Base-by-base conservation (phyloP, 2,113 vertebrate species). In the Pardalotus punctatus region DNA sequence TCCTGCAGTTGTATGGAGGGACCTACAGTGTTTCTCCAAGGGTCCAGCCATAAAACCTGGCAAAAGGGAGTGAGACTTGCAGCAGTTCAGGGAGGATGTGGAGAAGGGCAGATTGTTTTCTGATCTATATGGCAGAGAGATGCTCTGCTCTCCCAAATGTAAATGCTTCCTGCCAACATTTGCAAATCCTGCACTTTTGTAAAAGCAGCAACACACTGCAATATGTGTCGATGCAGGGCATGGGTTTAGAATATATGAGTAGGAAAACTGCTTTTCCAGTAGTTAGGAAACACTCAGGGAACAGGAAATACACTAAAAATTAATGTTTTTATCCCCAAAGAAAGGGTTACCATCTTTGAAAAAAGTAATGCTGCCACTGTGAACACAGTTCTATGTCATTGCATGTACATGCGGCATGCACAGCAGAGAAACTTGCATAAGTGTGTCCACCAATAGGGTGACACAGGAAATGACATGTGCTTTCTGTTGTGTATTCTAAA, bases 141-240 rank as follows among this genome's bases (percentile, higher is more conserved):
- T 48, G 10, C 2, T 66, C 28, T 57, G n/a, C 28, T 85, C 38
- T 79, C 14, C 17, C 51, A 62, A 45, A 57, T 14, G 16, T 11
- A 28, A 28, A 20, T 11, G 2, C 10, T 40, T 60, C 48, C 51
- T 66, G 35, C 9, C 53, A 54, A 25, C 31, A 11, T 74, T 43
- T 62, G 28, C 28, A 81, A 86, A 70, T 53, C 27, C 16, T 27
- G 7, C 0, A 2, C 17, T 81, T 86, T 4, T 17, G 24, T 64
- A 36, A 57, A 78, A 84, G 51, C 18, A 70, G 6, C 21, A 57
- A 33, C 1, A 1, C 3, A 0, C 81, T 53, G 14, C 31, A 57
- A 14, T 12, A 2, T 12, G 10, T 69, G 24, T 19, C 2, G 0
- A 17, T 24, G 22, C 6, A 57, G 7, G 10, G 13, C 1, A 3